Evolutionary conservation across 2,113 vertebrate species (phyloP).

Genomic region (Notarius quadriscutis): DNA sequence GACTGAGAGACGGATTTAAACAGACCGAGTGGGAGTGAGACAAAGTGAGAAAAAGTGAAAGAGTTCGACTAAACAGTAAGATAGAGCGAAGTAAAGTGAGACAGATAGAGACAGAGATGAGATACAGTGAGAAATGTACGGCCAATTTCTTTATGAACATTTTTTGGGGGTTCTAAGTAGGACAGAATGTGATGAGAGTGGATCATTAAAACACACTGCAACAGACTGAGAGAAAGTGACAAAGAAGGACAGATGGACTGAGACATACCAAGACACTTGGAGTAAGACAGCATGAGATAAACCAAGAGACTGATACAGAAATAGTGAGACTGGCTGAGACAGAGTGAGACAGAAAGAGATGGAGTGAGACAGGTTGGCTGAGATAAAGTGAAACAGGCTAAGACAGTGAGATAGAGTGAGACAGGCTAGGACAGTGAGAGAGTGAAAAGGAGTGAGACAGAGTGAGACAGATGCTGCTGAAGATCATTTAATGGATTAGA

Average conservation of each 20-base stretch:
- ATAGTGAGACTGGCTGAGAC: too few species aligned
- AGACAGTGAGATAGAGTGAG: neutral
- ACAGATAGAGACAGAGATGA: neutral
- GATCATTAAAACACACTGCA: neutral
- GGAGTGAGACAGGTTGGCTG: neutral
- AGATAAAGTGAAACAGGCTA: neutral
- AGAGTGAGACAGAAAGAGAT: neutral
- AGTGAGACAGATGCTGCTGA: neutral
- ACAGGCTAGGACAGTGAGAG: neutral
- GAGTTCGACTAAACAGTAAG: neutral
- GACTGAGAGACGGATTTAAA: neutral
- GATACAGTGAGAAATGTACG: neutral
- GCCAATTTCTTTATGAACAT: neutral
- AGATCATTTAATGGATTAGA: neutral
- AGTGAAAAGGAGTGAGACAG: neutral
- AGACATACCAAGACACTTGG: neutral
- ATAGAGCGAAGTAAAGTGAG: neutral
- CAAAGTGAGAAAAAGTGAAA: neutral
- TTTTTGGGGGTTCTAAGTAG: neutral
- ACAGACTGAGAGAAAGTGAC: too few species aligned
- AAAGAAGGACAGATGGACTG: neutral
- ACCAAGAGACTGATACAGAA: too few species aligned
- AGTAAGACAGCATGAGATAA: neutral
- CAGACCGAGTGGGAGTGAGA: neutral
- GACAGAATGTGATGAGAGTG: neutral